Conservation (phyloP, 2,888 invertebrate genomes). For the Palloptera scutellata region DNA sequence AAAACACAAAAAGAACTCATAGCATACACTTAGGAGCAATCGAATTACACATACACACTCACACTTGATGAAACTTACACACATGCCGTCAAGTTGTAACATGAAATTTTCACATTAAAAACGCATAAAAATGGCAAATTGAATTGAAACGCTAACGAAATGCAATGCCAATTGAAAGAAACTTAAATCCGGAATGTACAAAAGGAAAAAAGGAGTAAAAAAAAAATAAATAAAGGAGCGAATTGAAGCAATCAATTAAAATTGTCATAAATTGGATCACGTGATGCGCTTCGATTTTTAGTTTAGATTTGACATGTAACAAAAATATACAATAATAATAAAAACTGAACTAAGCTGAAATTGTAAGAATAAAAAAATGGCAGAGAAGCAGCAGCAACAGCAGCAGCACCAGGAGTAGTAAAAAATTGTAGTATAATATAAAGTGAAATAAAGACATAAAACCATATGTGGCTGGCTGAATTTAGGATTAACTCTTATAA, state of each 20-base stretch:
- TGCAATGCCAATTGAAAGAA: slow-evolving; percentile 27
- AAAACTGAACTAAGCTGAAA: no score
- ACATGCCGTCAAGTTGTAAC: not conserved
- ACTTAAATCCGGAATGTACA: slow-evolving; percentile 21
- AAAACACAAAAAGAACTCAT: slow-evolving; percentile 22
- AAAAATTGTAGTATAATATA: no score
- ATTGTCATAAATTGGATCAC: slow-evolving; percentile 29
- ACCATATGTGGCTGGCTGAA: no score
- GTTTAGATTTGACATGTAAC: not conserved
- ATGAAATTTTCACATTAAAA: slow-evolving; percentile 34
- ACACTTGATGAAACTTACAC: not conserved
- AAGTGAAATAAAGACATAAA: no score
- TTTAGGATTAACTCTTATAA: no score
- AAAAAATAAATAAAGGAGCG: no score
- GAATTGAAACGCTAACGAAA: slow-evolving; percentile 27
- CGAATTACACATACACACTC: slow-evolving; percentile 25
- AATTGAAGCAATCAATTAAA: slow-evolving; percentile 32
- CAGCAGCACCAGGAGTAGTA: no score
- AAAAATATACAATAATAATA: no score
- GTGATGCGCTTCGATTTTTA: slow-evolving; percentile 11
- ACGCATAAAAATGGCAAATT: slow-evolving; percentile 37
- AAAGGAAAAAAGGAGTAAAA: no score
- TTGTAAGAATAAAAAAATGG: not conserved
- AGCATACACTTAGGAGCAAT: slow-evolving; percentile 23
- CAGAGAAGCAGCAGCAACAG: not conserved